Percentiles rank a stretch among this genome's conserved stretches.
Evolutionary conservation across 2,113 vertebrate species (phyloP).

Genomic region (Orientallactaga bullata): DNA sequence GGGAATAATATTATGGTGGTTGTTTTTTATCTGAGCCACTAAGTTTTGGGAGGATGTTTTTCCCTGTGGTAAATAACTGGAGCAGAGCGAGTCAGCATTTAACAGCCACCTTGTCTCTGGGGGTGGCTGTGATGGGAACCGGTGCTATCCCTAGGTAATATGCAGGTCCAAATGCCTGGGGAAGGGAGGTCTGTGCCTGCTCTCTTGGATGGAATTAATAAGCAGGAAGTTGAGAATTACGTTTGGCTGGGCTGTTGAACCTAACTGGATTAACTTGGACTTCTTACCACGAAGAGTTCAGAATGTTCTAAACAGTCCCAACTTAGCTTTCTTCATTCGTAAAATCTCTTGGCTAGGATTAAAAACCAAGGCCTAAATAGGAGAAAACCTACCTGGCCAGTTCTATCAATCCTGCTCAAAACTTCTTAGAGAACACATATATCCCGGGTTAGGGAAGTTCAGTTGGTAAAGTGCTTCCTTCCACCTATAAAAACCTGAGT

Average conservation of each 20-base stretch:
- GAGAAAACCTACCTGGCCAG: not conserved
- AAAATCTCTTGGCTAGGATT: not conserved
- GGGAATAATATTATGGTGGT: not conserved
- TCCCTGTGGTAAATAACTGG: not conserved
- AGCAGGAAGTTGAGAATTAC: not conserved
- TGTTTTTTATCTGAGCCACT: not conserved
- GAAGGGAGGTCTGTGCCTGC: no score
- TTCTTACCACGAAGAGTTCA: not conserved
- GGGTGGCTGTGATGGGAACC: not conserved
- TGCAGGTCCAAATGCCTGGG: not conserved
- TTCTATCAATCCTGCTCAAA: not conserved
- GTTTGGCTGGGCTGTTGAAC: not conserved
- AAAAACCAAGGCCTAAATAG: not conserved
- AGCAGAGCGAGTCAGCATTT: not conserved
- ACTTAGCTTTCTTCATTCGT: not conserved
- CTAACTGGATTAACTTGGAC: not conserved
- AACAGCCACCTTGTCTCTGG: not conserved
- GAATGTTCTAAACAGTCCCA: not conserved
- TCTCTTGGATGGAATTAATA: not conserved
- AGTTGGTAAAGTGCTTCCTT: no score
- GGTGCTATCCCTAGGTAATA: not conserved
- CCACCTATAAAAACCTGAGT: no score
- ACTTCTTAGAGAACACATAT: not conserved
- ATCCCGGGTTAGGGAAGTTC: no score
- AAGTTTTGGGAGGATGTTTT: not conserved